Evolutionary conservation across 2,888 invertebrate species (phyloP).

Genomic region (Aethes cnicana): DNA sequence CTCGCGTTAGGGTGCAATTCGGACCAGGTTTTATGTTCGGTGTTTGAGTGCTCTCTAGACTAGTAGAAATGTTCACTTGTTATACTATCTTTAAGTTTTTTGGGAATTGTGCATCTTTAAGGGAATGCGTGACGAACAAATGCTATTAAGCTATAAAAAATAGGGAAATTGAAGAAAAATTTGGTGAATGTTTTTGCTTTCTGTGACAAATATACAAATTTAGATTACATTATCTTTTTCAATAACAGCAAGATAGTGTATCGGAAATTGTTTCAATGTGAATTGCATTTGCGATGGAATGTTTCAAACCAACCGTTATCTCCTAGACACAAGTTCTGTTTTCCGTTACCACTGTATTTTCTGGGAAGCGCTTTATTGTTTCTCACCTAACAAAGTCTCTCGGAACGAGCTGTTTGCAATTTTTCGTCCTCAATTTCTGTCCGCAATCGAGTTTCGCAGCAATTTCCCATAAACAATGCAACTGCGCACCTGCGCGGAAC

Average conservation of each 20-base stretch:
- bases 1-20: slow-evolving; percentile 8
- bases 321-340: not conserved
- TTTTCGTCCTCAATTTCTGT: slow-evolving; percentile 11
- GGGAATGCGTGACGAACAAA: too few relatives aligned
- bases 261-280: too few relatives aligned
- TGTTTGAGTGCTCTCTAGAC: not conserved
- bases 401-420: slow-evolving; percentile 5
- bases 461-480: slow-evolving; percentile 14
- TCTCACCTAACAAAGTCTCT: slow-evolving; percentile 12
- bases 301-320: not conserved
- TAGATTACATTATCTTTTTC: too few relatives aligned
- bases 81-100: too few relatives aligned
- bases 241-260: too few relatives aligned
- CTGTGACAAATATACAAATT: too few relatives aligned
- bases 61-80: too few relatives aligned
- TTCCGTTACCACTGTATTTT: slow-evolving; percentile 7
- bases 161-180: too few relatives aligned
- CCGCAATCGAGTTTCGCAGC: slow-evolving; percentile 10
- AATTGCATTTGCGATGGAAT: too few relatives aligned
- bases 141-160: too few relatives aligned
- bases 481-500: slow-evolving; percentile 13
- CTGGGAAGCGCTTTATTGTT: slow-evolving; percentile 16
- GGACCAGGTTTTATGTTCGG: slow-evolving; percentile 4
- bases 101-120: too few relatives aligned
- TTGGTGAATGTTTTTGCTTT: too few relatives aligned